Evolutionary conservation across 2,797 vertebrate species (phyloP).

Genomic region (Enteromius treurensis): DNA sequence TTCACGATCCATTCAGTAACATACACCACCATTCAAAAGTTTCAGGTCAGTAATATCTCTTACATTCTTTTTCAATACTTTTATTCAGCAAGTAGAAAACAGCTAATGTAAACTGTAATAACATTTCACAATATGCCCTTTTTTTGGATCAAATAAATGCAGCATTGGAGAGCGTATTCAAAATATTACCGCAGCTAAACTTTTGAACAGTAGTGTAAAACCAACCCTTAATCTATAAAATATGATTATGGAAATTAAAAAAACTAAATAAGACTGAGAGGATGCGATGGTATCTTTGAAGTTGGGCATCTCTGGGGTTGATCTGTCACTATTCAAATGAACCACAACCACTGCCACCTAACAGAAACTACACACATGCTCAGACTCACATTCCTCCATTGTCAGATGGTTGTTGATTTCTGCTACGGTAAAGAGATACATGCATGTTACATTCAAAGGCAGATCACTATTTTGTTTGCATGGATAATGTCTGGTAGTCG

Average conservation of each 20-base stretch:
- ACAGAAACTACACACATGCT: conserved; percentile 65
- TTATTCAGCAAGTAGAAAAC: background rate
- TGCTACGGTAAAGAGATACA: conserved; percentile 81
- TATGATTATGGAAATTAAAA: background rate
- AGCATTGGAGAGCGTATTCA: background rate
- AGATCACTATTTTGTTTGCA: conserved; percentile 21
- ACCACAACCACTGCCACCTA: conserved; percentile 69
- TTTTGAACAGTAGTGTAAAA: background rate
- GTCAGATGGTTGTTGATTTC: conserved; percentile 73
- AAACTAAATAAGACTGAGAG: background rate
- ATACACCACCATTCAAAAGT: background rate
- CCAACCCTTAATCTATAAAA: background rate
- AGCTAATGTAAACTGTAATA: background rate
- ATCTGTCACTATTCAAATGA: conserved; percentile 37
- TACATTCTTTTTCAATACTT: background rate
- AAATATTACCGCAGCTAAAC: background rate
- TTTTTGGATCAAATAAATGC: background rate
- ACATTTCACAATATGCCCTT: background rate
- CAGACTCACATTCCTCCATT: conserved; percentile 84
- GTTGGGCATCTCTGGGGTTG: conserved; percentile 41
- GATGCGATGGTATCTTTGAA: conserved; percentile 33
- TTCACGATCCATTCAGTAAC: background rate
- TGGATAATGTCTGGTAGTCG: conserved; percentile 23
- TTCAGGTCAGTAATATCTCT: background rate
- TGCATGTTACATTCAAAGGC: conserved; percentile 67